Base-by-base conservation (phyloP, 1,140 invertebrate species). In the Aethina tumida region DNA sequence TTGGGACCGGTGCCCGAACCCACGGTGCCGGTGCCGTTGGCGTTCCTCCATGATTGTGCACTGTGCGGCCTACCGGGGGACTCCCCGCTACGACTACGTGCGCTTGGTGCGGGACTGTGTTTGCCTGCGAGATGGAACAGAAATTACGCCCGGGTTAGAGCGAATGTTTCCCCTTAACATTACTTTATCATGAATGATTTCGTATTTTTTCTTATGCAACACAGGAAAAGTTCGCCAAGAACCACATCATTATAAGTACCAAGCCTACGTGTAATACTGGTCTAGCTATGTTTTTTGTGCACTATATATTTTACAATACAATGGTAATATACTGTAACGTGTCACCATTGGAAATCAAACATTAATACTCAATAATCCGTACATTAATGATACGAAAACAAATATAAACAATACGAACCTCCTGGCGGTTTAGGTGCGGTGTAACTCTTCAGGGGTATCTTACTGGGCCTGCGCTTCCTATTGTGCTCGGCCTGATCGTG, bases 371-470 rank as follows among this genome's bases (percentile, higher is more conserved):
- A 24, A 24, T 24, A 24, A 24, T 24, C 7, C n/a, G 22, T n/a
- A 24, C 22, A 24, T 24, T 24, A 24, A 24, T 7, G 7, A n/a
- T n/a, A n/a, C n/a, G n/a, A n/a, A n/a, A n/a, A n/a, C n/a, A n/a
- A n/a, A n/a, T n/a, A n/a, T n/a, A n/a, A n/a, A n/a, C 9, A 5
- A 5, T 36, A 28, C 43, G 13, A 35, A 49, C 47, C 50, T 49
- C 41, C 45, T 2, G 74, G 70, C n/a, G 74, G 71, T 52, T 76
- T 77, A n/a, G 68, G 67, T 9, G 68, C 64, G 3, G 62, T 49
- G 20, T 64, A 58, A 40, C 56, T 68, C 33, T 67, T 68, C 38
- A 81, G 62, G 14, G 81, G 80, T 37, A 83, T 83, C 53, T 79
- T 79, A 62, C 77, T 79, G 26, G 79, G 77, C 42, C 73, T 69